phyloP scores from a whole-genome alignment of 2,797 vertebrate genomes.

The Acanthis flammea region DNA sequence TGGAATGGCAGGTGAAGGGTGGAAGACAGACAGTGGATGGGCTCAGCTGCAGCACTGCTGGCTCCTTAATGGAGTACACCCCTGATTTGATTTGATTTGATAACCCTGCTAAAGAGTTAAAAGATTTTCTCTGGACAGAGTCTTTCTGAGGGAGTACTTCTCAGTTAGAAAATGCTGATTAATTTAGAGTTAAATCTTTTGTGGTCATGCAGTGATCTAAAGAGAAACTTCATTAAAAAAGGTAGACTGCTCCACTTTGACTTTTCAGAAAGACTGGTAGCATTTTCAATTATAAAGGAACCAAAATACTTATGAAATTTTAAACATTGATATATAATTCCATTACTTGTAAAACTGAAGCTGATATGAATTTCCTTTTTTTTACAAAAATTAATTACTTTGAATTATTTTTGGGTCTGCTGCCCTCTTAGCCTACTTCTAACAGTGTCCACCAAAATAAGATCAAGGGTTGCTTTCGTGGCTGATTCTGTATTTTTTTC shows the following conservation, averaged over 20 bases:
- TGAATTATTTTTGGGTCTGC: neutral
- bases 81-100: neutral
- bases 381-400: neutral
- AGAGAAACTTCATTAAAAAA: neutral
- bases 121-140: neutral
- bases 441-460: neutral
- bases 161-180: neutral
- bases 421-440: neutral
- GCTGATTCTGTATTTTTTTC: neutral
- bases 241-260: neutral
- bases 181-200: neutral
- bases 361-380: neutral
- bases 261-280: neutral
- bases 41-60: neutral
- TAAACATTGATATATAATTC: fast-evolving
- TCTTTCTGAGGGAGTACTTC: neutral
- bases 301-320: fast-evolving
- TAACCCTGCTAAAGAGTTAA: neutral
- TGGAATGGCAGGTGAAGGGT: neutral
- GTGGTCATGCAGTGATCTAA: neutral
- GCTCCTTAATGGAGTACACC: neutral
- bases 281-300: neutral
- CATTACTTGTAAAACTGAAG: neutral
- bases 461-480: neutral
- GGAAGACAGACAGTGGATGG: neutral